Conservation (phyloP, 2,888 invertebrate species). For the Girardia tigrina region DNA sequence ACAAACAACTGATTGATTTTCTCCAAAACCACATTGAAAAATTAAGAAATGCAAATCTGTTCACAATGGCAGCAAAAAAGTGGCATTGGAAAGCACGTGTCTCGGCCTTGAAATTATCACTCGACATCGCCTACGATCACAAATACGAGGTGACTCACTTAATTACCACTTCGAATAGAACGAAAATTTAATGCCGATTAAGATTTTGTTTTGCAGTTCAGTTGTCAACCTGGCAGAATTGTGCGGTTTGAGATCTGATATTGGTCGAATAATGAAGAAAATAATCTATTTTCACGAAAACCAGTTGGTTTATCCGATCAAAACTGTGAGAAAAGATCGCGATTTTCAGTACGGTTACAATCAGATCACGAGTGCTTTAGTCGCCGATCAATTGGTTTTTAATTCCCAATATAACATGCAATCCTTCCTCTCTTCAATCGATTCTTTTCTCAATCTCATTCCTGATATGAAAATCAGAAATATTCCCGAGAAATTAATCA, state of each 20-base stretch:
- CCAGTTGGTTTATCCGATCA: slow-evolving; percentile 61
- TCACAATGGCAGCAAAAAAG: slow-evolving; percentile 60
- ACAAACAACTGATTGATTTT: slow-evolving; percentile 58
- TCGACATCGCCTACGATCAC: slow-evolving; percentile 50
- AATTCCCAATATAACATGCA: slow-evolving; percentile 61
- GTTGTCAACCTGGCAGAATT: slow-evolving; percentile 62
- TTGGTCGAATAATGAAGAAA: slow-evolving; percentile 54
- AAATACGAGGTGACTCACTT: neutral
- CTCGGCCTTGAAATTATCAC: slow-evolving; percentile 58
- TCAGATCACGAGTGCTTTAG: slow-evolving; percentile 60
- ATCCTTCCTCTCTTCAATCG: slow-evolving; percentile 58
- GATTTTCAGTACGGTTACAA: slow-evolving; percentile 66
- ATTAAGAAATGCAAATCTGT: slow-evolving; percentile 43
- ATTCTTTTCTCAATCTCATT: slow-evolving; percentile 57
- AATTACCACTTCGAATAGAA: neutral
- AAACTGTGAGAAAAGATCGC: slow-evolving; percentile 56
- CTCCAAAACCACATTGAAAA: slow-evolving; percentile 39
- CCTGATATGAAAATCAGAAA: slow-evolving; percentile 58
- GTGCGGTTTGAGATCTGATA: slow-evolving; percentile 58
- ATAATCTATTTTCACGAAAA: slow-evolving; percentile 67
- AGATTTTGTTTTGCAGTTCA: slow-evolving; percentile 58
- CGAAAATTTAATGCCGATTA: neutral
- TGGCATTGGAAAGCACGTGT: slow-evolving; percentile 67
- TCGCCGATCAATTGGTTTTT: slow-evolving; percentile 60
- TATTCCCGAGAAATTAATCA: slow-evolving; percentile 53